Conservation (phyloP, 2,888 invertebrate genomes). For the Trissolcus brochymenae region DNA sequence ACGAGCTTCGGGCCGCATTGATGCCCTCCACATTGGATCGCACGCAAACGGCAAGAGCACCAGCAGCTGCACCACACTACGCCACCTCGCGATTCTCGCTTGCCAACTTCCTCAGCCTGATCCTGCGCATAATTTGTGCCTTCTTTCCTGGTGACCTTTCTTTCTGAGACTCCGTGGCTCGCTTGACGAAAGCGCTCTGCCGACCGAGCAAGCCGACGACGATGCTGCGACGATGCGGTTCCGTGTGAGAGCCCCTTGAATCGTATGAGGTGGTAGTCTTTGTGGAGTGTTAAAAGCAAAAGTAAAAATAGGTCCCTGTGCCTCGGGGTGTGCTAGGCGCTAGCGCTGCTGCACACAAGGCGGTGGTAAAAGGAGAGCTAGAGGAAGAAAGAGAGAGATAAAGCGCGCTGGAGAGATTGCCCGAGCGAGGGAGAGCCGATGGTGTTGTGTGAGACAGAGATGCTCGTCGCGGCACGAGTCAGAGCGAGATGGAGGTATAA, state of each 20-base stretch:
- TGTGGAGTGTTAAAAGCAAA: constrained; percentile 61
- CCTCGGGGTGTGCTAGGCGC: constrained; percentile 52
- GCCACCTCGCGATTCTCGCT: constrained; percentile 56
- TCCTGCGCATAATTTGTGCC: constrained; percentile 53
- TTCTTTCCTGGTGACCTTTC: constrained; percentile 37
- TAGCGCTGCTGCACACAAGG: constrained; percentile 50
- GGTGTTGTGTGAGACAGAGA: constrained; percentile 24
- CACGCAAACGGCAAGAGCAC: constrained; percentile 29
- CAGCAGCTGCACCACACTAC: constrained; percentile 51
- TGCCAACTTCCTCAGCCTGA: constrained; percentile 49
- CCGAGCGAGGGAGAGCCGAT: constrained; percentile 23
- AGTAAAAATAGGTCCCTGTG: constrained; percentile 64
- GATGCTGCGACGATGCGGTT: constrained; percentile 12
- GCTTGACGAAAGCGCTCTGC: background rate
- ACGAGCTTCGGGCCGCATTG: constrained; percentile 72
- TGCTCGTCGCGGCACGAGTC: background rate
- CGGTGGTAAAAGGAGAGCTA: constrained; percentile 47
- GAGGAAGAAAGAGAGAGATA: constrained; percentile 27
- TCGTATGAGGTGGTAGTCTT: constrained; percentile 41
- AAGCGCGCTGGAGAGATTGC: constrained; percentile 33
- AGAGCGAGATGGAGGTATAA: constrained; percentile 16
- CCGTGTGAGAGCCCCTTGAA: constrained; percentile 38
- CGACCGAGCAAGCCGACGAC: constrained; percentile 1
- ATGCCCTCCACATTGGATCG: constrained; percentile 61
- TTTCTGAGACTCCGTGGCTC: constrained; percentile 20